Percentiles rank a stretch among this genome's conserved stretches.
Conservation (phyloP, 2,888 invertebrate species). For the Thera britannica region DNA sequence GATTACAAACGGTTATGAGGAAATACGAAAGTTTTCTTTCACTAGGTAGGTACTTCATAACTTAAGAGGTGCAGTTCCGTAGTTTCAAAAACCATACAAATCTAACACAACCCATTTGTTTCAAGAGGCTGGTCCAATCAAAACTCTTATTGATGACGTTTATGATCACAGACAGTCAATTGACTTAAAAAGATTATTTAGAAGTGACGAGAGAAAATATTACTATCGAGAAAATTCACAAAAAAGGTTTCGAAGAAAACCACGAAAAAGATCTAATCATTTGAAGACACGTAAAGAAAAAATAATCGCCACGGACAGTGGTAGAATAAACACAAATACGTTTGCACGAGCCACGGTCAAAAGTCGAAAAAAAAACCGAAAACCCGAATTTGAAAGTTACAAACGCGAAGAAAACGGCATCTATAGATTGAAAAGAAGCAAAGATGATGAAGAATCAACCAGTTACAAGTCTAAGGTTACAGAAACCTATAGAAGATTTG, state of each 20-base stretch:
- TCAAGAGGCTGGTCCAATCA: slow-evolving; percentile 60
- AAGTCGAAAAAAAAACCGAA: not conserved
- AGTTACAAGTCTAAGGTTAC: not conserved
- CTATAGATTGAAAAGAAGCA: slow-evolving; percentile 18
- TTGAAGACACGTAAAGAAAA: not conserved
- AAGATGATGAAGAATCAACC: not conserved
- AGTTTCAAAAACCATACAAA: slow-evolving; percentile 11
- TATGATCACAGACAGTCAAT: not conserved
- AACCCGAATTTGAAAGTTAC: slow-evolving; percentile 23
- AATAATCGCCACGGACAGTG: not conserved
- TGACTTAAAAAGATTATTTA: not conserved
- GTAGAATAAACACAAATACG: not conserved
- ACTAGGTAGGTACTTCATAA: too few relatives aligned
- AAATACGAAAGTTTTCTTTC: too few relatives aligned
- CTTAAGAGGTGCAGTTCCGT: not conserved
- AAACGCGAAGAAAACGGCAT: slow-evolving; percentile 15
- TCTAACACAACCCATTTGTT: slow-evolving; percentile 56
- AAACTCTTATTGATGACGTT: slow-evolving; percentile 1
- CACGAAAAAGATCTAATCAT: not conserved
- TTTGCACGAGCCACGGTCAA: not conserved
- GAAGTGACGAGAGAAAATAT: not conserved
- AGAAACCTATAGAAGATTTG: not conserved
- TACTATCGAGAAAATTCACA: not conserved
- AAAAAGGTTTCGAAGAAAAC: not conserved
- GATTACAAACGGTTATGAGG: too few relatives aligned